Evolutionary conservation across 1,140 invertebrate species (phyloP).

Genomic region (Ectropis grisescens): DNA sequence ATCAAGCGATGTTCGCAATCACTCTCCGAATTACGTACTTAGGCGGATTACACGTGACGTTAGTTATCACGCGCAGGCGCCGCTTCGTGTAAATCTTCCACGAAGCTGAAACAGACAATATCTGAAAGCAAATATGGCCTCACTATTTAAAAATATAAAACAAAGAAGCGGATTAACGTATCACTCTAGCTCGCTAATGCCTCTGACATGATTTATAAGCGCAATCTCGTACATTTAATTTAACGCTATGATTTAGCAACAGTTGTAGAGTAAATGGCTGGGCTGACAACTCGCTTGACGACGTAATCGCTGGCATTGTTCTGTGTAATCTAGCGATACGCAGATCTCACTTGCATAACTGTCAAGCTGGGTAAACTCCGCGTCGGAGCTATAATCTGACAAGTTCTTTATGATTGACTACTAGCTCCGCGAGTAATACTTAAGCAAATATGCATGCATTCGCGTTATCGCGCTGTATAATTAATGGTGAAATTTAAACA

Average conservation of each 20-base stretch:
- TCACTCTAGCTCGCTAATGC: constrained; percentile 48
- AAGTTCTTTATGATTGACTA: constrained; percentile 42
- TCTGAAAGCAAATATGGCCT: constrained; percentile 63
- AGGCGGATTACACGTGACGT: constrained; percentile 56
- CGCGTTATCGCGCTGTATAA: constrained; percentile 29
- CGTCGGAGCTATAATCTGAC: constrained; percentile 45
- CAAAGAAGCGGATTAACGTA: constrained; percentile 63
- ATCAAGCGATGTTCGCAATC: constrained; percentile 50
- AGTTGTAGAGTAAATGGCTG: constrained; percentile 20
- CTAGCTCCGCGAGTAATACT: constrained; percentile 33
- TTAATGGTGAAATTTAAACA: constrained; percentile 36
- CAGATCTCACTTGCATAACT: constrained; percentile 57
- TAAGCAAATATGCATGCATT: constrained; percentile 31
- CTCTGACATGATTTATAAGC: constrained; percentile 43
- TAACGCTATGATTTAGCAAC: constrained; percentile 58
- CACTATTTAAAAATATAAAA: constrained; percentile 66
- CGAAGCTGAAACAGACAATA: constrained; percentile 49
- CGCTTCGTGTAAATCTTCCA: constrained; percentile 56
- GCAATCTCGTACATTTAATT: constrained; percentile 46
- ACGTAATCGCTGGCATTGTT: constrained; percentile 58
- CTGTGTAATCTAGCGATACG: constrained; percentile 53
- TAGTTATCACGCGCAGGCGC: constrained; percentile 53
- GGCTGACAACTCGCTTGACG: constrained; percentile 49
- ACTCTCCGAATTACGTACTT: constrained; percentile 57
- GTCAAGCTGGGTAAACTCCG: constrained; percentile 40